phyloP scores from a whole-genome alignment of 2,888 invertebrate genomes.

The Ectropis crepuscularia region DNA sequence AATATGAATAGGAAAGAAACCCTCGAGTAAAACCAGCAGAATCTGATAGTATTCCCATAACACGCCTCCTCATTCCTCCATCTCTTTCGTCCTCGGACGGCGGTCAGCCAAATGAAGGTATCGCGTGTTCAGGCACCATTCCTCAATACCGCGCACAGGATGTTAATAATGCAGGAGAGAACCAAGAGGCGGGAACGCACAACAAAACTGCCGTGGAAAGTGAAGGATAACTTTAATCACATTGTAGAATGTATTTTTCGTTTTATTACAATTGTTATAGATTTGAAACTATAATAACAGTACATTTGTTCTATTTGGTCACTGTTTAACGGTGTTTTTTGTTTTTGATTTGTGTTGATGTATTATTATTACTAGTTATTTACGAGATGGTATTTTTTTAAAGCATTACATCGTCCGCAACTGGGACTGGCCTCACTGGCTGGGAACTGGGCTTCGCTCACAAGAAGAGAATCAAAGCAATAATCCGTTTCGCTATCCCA shows the following conservation, averaged over 20 bases:
- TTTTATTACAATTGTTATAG: no score
- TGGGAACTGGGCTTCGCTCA: no score
- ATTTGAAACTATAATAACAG: no score
- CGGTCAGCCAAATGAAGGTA: conserved; percentile 76
- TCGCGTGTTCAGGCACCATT: conserved; percentile 75
- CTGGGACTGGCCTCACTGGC: no score
- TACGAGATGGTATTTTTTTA: no score
- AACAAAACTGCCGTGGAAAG: not conserved
- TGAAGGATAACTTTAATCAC: conserved; percentile 2
- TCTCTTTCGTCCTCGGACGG: conserved; percentile 45
- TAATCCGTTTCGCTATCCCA: no score
- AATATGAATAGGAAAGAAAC: not conserved
- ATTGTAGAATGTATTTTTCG: not conserved
- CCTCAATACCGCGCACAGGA: conserved; percentile 66
- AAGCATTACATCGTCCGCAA: no score
- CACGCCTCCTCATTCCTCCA: conserved; percentile 19
- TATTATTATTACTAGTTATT: no score
- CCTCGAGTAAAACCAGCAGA: not conserved
- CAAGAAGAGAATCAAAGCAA: no score
- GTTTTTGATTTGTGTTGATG: no score
- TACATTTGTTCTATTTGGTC: no score
- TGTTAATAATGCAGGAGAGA: conserved; percentile 41
- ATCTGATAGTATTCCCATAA: not conserved
- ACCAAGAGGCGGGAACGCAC: conserved; percentile 33
- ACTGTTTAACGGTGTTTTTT: no score